Percentiles rank a stretch among this genome's conserved stretches.
These are phyloP conservation scores for Dryadula phaetusa DNA, from an alignment of 2,888 invertebrate genomes.

Conservation along the genomic window DNA sequence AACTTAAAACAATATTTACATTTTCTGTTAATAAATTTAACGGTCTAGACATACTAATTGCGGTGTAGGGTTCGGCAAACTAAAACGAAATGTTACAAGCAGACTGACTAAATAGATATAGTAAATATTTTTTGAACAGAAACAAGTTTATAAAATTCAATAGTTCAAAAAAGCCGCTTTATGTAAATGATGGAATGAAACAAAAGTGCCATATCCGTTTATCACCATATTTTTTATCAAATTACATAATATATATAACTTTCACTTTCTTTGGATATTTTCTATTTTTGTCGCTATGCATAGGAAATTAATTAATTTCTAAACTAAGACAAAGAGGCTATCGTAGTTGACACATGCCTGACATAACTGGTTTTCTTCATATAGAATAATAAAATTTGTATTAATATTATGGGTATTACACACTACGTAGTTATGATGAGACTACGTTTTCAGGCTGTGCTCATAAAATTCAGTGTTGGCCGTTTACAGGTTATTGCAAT, in stretches of 20 bases:
- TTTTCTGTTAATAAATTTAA: too few species aligned
- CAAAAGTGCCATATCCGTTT: neutral
- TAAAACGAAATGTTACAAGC: too few species aligned
- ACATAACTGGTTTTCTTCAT: neutral
- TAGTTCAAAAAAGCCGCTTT: neutral
- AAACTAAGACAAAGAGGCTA: neutral
- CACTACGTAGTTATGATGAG: too few species aligned
- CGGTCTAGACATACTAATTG: too few species aligned
- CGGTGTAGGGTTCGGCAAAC: too few species aligned
- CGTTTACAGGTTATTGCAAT: too few species aligned
- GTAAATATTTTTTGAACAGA: neutral
- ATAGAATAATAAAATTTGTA: too few species aligned
- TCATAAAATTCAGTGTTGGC: too few species aligned
- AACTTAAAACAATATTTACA: too few species aligned
- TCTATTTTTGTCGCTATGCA: neutral
- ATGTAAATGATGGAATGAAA: neutral
- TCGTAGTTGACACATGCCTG: neutral
- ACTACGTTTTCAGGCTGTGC: too few species aligned
- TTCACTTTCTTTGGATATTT: conserved; percentile 13
- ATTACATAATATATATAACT: conserved; percentile 10
- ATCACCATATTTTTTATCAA: neutral
- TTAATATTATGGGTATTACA: too few species aligned
- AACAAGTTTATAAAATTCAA: neutral
- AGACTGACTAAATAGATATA: too few species aligned
- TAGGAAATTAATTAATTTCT: neutral